Evolutionary conservation across 1,140 invertebrate genomes (phyloP).

Genomic region (Spodoptera frugiperda): DNA sequence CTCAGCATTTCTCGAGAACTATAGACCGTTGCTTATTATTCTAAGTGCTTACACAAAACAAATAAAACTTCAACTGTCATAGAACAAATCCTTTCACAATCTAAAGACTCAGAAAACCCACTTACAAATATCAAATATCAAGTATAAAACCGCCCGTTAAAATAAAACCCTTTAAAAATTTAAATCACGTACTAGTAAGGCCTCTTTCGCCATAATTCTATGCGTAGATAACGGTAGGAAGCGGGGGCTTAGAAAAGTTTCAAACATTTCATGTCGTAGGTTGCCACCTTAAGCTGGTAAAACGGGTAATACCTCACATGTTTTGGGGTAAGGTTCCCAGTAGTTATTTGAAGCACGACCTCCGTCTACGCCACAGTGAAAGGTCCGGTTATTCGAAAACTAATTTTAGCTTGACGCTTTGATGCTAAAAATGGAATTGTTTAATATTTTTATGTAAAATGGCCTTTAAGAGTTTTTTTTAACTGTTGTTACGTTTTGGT

Average conservation of each 20-base stretch:
- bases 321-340: background rate
- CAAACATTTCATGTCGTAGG: background rate
- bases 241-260: constrained; percentile 10
- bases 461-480: too few species aligned
- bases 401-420: constrained; percentile 7
- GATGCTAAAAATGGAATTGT: background rate
- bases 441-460: background rate
- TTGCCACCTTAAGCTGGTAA: constrained; percentile 10
- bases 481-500: too few species aligned
- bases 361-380: background rate
- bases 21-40: too few species aligned
- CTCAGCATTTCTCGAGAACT: too few species aligned
- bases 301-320: background rate
- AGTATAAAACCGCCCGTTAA: background rate
- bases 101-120: too few species aligned
- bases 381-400: background rate
- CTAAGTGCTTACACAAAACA: too few species aligned
- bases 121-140: too few species aligned
- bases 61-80: too few species aligned
- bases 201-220: background rate
- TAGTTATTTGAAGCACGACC: constrained; percentile 8
- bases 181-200: background rate
- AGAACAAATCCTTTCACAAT: too few species aligned
- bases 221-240: background rate
- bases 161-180: background rate